Percentiles rank a stretch among this genome's conserved stretches.
Conservation (phyloP, 2,113 vertebrate species). For the Cryptomyrus ogoouensis region DNA sequence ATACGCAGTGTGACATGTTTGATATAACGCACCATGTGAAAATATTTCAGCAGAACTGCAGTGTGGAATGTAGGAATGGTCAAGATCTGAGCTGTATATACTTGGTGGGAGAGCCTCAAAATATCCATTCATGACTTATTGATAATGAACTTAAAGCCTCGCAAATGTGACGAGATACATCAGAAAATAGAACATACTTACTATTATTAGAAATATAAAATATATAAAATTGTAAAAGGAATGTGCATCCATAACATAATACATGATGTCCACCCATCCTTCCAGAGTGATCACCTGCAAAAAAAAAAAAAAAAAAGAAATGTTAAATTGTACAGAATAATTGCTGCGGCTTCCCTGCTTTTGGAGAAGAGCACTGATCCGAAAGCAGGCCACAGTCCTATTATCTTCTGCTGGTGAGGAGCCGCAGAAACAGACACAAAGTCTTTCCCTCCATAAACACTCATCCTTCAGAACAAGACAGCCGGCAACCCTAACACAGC, state of each 20-base stretch:
- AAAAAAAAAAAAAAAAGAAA: conserved; percentile 12
- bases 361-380: background rate
- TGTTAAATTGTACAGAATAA: background rate
- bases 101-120: background rate
- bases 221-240: conserved; percentile 93
- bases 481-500: background rate
- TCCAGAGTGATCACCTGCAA: conserved; percentile 79
- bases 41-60: background rate
- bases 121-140: background rate
- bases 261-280: conserved; percentile 89
- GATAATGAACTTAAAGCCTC: background rate
- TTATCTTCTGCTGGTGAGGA: background rate
- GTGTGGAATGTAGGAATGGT: background rate
- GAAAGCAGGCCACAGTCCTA: background rate
- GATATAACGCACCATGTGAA: background rate
- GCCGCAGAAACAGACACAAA: background rate
- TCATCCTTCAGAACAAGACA: conserved; percentile 10
- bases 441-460: background rate
- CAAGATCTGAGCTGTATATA: background rate
- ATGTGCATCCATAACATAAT: conserved; percentile 84
- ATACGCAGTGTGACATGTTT: background rate
- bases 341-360: background rate
- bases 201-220: conserved; percentile 85
- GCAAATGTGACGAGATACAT: background rate
- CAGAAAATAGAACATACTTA: conserved; percentile 55